Conservation (phyloP, 2,888 invertebrate species). For the Argyra leucocephala region DNA sequence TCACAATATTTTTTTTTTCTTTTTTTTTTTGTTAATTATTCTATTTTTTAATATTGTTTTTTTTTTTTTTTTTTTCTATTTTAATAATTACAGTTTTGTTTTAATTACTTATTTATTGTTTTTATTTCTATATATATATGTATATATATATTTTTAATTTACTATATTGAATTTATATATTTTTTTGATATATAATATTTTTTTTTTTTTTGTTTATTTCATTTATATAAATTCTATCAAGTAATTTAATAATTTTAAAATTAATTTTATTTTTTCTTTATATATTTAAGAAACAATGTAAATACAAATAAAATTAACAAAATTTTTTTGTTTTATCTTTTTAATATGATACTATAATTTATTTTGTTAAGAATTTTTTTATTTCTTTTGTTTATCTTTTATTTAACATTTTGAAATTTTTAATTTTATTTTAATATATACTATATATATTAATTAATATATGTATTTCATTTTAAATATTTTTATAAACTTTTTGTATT, state of each 20-base stretch:
- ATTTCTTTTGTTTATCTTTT: too few species aligned
- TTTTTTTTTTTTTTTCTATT: constrained; percentile 30
- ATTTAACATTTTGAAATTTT: too few species aligned
- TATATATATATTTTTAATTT: too few species aligned
- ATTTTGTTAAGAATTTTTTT: not conserved
- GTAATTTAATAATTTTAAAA: not conserved
- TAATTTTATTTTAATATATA: too few species aligned
- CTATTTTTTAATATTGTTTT: constrained; percentile 24
- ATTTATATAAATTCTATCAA: constrained; percentile 12
- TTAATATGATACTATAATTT: not conserved
- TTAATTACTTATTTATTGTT: constrained; percentile 9
- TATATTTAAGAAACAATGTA: constrained; percentile 27
- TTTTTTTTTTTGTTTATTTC: constrained; percentile 5
- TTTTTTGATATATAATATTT: not conserved
- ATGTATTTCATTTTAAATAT: too few species aligned
- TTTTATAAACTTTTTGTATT: too few species aligned
- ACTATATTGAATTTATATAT: too few species aligned
- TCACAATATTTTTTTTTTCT: not conserved
- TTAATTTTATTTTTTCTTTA: constrained; percentile 23
- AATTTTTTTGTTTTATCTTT: not conserved
- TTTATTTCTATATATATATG: not conserved
- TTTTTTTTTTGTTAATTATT: not conserved
- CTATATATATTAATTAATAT: too few species aligned
- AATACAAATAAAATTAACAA: constrained; percentile 4
- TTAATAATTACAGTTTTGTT: constrained; percentile 19